A percentile compares a stretch with the other conserved stretches of the same genome.
phyloP scores from a whole-genome alignment of 2,113 vertebrate genomes.

The Pao palembangensis region DNA sequence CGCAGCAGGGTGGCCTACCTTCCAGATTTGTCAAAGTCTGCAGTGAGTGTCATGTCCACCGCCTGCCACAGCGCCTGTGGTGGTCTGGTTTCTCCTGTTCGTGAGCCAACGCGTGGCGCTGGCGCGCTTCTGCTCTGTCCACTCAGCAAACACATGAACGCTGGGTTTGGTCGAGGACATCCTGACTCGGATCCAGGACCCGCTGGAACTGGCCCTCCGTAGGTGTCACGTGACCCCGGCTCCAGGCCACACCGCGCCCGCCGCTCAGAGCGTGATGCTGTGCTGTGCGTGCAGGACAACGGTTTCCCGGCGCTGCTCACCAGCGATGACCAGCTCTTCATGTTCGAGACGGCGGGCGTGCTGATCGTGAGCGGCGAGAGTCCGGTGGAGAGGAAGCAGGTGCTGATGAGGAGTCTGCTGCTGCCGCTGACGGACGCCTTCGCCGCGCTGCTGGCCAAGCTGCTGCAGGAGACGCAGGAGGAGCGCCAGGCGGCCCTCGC shows the following conservation, averaged over 20 bases:
- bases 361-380: conserved; percentile 93
- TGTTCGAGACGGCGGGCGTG: conserved; percentile 94
- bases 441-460: conserved; percentile 85
- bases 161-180: conserved; percentile 96
- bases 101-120: too few species aligned
- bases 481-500: conserved; percentile 85
- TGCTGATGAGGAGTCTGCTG: conserved; percentile 91
- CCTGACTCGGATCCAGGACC: conserved; percentile 92
- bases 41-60: conserved; percentile 77
- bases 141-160: conserved; percentile 91
- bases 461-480: conserved; percentile 85
- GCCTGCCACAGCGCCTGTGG: too few species aligned
- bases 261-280: too few species aligned
- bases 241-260: background rate
- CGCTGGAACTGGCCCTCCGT: conserved; percentile 91
- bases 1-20: conserved; percentile 93
- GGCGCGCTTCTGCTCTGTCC: background rate
- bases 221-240: conserved; percentile 55
- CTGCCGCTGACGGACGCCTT: conserved; percentile 91
- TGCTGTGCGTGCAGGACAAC: conserved; percentile 80
- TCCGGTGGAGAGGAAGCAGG: conserved; percentile 88
- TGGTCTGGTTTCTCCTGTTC: too few species aligned
- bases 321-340: conserved; percentile 96
- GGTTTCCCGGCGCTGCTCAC: conserved; percentile 87
- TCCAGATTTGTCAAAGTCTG: conserved; percentile 96